Base-by-base conservation (phyloP, 2,113 vertebrate species). In the Chaetorhynchus papuensis region DNA sequence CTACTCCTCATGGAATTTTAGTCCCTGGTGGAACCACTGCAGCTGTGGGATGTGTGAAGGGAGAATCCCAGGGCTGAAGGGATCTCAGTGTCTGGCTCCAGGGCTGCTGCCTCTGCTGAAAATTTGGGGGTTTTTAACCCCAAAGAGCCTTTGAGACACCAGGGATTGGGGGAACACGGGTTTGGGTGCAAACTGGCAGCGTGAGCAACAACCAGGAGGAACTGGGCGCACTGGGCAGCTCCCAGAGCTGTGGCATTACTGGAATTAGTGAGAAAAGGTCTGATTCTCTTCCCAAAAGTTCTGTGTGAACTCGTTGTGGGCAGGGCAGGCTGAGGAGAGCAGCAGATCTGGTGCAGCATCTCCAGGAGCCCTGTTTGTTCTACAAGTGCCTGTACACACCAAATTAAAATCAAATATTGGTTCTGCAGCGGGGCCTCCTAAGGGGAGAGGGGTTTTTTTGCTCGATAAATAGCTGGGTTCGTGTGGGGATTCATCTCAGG, bases 331-430 rank as follows among this genome's bases (percentile, higher is more conserved):
- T 8, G 49, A 83, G 68, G 45, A 45, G 31, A 77, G 76, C 30
- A 13, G 53, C 7, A 3, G 61, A 37, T 15, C 35, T 83, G 85
- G 16, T 47, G 20, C 49, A 21, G 54, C 9, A 31, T 82, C 75
- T 44, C 71, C 52, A 31, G 49, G 42, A 70, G 57, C 21, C 31
- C 78, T 92, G 93, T 69, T 97, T 96, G 9, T 56, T 92, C 70
- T 81, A 20, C 84, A 53, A 53, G 83, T 35, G 80, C 82, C 53
- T 92, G 88, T 74, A 83, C 87, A 82, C 83, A 70, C 69, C 82
- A 86, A 81, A 91, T 92, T 39, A 42, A 93, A 86, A 54, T 26
- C 94, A 96, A 97, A 95, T 95, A 97, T 97, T 95, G 95, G 87
- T 49, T 96, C 79, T 60, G 68, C 59, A 63, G 60, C 20, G 28